phyloP scores from a whole-genome alignment of 2,888 invertebrate species.

The Xestia ashworthii region DNA sequence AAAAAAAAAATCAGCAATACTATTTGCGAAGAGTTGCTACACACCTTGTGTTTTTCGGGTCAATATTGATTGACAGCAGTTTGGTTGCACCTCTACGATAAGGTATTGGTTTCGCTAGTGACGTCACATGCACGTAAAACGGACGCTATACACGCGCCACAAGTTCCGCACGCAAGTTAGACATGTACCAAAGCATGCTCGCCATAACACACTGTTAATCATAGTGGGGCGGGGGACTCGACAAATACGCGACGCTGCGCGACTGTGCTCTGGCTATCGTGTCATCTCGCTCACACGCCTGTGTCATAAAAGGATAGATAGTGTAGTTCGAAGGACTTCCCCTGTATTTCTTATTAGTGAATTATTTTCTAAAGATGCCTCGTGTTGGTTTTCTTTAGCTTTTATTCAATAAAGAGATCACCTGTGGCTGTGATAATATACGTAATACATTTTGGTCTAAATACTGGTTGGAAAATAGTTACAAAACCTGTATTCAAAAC shows the following conservation, averaged over 20 bases:
- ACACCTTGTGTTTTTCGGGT: neutral
- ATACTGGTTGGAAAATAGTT: neutral
- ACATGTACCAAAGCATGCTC: conserved; percentile 87
- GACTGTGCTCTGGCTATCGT: conserved; percentile 65
- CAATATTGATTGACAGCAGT: conserved; percentile 31
- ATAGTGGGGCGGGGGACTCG: conserved; percentile 68
- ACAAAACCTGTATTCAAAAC: neutral
- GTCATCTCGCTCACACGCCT: conserved; percentile 68
- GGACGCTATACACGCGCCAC: conserved; percentile 53
- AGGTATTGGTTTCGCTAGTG: conserved; percentile 28
- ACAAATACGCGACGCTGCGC: conserved; percentile 68
- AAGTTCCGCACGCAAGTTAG: conserved; percentile 78
- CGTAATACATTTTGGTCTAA: neutral
- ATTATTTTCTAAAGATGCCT: neutral
- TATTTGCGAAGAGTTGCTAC: neutral
- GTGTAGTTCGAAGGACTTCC: conserved; percentile 5
- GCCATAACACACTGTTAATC: conserved; percentile 85
- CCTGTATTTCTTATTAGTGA: neutral
- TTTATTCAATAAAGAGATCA: neutral
- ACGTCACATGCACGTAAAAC: conserved; percentile 26
- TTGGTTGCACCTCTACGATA: conserved; percentile 28
- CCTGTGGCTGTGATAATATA: neutral
- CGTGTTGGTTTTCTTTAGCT: neutral
- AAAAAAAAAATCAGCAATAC: neutral
- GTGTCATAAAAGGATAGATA: conserved; percentile 14